Conservation (phyloP, 2,113 vertebrate species). For the Amphiprion percula region DNA sequence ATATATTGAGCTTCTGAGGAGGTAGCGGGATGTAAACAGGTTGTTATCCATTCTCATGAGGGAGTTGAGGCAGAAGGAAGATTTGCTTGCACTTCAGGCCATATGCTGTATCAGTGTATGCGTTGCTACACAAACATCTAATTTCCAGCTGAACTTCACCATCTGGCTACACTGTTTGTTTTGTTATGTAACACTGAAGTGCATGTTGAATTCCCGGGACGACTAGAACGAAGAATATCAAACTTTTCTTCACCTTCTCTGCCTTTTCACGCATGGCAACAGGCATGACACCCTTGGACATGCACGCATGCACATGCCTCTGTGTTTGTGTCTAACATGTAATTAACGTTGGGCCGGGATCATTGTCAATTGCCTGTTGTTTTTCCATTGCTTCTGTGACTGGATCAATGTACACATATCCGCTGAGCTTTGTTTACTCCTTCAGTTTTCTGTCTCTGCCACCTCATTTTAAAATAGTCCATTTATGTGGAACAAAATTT, state of each 20-base stretch:
- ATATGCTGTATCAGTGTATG: slow-evolving; percentile 29
- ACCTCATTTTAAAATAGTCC: slow-evolving; percentile 13
- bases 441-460: slow-evolving; percentile 32
- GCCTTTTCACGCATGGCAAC: slow-evolving; percentile 69
- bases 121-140: slow-evolving; percentile 41
- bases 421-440: slow-evolving; percentile 36
- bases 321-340: slow-evolving; percentile 72
- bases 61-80: slow-evolving; percentile 44
- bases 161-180: slow-evolving; percentile 66
- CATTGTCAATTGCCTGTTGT: slow-evolving; percentile 63
- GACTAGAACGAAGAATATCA: slow-evolving; percentile 33
- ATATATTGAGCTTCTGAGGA: background rate
- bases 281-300: slow-evolving; percentile 59
- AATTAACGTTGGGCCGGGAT: slow-evolving; percentile 66
- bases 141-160: slow-evolving; percentile 60
- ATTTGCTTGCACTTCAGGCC: slow-evolving; percentile 35
- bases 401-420: slow-evolving; percentile 58
- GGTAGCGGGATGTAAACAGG: slow-evolving; percentile 15
- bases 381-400: slow-evolving; percentile 71
- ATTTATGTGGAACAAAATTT: background rate
- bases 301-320: slow-evolving; percentile 70
- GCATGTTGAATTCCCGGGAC: slow-evolving; percentile 53
- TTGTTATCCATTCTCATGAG: slow-evolving; percentile 12
- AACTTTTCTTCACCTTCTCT: slow-evolving; percentile 44
- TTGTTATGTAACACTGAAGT: slow-evolving; percentile 45